Conservation (phyloP, 2,113 vertebrate genomes). For the Dicentrarchus labrax region DNA sequence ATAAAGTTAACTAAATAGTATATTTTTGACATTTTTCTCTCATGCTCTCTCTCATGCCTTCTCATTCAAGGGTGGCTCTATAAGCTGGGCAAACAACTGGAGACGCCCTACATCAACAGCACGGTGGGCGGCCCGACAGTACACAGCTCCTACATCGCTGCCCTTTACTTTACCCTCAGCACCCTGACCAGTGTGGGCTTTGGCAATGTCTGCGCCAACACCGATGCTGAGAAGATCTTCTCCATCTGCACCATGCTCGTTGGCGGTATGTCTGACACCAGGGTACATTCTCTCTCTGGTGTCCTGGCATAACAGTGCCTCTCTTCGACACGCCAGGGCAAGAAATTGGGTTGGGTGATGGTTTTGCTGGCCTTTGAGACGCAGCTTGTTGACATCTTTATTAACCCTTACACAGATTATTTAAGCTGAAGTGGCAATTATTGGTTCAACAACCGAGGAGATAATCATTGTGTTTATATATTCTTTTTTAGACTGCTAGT, state of each 20-base stretch:
- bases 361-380: conserved; percentile 54
- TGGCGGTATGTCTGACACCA: conserved; percentile 87
- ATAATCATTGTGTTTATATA: conserved; percentile 2
- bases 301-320: conserved; percentile 32
- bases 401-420: conserved; percentile 46
- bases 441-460: conserved; percentile 13
- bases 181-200: conserved; percentile 98
- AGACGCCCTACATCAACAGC: conserved; percentile 92
- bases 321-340: conserved; percentile 26
- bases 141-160: conserved; percentile 93
- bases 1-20: background rate
- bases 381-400: conserved; percentile 48
- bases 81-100: conserved; percentile 94
- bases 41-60: background rate
- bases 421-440: conserved; percentile 56
- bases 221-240: conserved; percentile 96
- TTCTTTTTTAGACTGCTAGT: conserved; percentile 13
- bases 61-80: conserved; percentile 91
- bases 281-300: conserved; percentile 36
- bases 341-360: conserved; percentile 39
- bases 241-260: conserved; percentile 98
- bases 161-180: conserved; percentile 98
- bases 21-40: background rate
- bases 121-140: conserved; percentile 91
- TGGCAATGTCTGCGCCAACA: conserved; percentile 97